phyloP scores from a whole-genome alignment of 2,888 invertebrate species.

The Stratiomys singularior region DNA sequence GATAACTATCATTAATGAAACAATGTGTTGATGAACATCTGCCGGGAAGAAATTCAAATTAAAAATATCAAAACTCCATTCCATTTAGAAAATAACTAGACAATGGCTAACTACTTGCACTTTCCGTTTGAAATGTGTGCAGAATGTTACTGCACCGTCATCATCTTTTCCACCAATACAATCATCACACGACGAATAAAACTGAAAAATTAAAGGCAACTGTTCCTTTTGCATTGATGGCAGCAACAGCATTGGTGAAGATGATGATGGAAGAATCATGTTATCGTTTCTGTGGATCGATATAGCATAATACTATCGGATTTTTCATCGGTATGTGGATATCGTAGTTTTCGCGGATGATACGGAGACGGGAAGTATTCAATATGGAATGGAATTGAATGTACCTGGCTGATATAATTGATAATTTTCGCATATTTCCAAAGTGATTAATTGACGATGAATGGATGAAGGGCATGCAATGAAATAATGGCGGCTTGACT shows the following conservation, averaged over 20 bases:
- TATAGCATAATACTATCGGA: conserved; percentile 20
- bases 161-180: too few relatives aligned
- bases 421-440: conserved; percentile 14
- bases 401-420: conserved; percentile 1
- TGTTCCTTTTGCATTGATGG: background rate
- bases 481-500: background rate
- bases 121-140: conserved; percentile 12
- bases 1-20: conserved; percentile 1
- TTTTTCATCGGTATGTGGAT: too few relatives aligned
- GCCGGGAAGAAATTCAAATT: conserved; percentile 29
- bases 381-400: background rate
- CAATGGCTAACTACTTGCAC: conserved; percentile 34
- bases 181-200: too few relatives aligned
- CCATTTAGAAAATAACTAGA: conserved; percentile 37
- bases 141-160: conserved; percentile 10
- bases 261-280: conserved; percentile 39
- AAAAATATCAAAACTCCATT: conserved; percentile 16
- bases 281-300: conserved; percentile 30
- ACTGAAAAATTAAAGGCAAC: too few relatives aligned
- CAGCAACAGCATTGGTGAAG: too few relatives aligned
- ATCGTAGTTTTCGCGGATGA: background rate
- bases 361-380: background rate
- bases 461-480: conserved; percentile 2
- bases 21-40: conserved; percentile 25
- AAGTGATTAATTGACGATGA: conserved; percentile 13